Evolutionary conservation across 2,113 vertebrate genomes (phyloP).

Genomic region (Galemys pyrenaicus): DNA sequence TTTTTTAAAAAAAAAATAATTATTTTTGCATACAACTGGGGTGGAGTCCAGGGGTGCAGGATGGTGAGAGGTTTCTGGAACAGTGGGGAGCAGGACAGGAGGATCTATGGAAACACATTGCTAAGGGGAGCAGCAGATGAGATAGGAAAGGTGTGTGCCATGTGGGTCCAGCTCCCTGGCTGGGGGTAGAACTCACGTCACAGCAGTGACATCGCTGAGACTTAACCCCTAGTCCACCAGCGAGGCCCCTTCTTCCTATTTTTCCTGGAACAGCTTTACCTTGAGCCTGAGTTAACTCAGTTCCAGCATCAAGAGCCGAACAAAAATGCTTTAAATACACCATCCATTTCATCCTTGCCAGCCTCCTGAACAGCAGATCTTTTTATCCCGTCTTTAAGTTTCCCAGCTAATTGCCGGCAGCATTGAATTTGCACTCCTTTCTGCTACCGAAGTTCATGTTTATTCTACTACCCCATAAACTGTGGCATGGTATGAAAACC

Average conservation of each 20-base stretch:
- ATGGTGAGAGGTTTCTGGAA: no score
- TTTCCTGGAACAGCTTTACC: neutral
- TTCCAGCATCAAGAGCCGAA: neutral
- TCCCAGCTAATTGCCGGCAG: neutral
- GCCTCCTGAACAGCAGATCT: neutral
- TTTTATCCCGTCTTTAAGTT: neutral
- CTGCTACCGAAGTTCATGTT: neutral
- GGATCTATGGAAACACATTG: no score
- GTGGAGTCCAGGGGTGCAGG: no score
- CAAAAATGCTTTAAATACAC: neutral
- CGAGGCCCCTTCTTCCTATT: neutral
- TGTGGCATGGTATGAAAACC: fast-evolving
- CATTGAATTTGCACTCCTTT: neutral
- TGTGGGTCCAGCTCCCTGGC: no score
- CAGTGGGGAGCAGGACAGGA: no score
- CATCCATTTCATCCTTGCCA: neutral
- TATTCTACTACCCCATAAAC: neutral
- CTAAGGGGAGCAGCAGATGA: no score
- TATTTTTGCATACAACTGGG: no score
- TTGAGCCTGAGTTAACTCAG: neutral
- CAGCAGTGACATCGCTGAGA: no score
- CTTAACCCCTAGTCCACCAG: no score
- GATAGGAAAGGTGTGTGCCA: no score
- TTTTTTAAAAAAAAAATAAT: neutral
- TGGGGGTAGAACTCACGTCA: no score